Conservation (phyloP, 2,888 invertebrate genomes). For the Barypeithes pellucidus region DNA sequence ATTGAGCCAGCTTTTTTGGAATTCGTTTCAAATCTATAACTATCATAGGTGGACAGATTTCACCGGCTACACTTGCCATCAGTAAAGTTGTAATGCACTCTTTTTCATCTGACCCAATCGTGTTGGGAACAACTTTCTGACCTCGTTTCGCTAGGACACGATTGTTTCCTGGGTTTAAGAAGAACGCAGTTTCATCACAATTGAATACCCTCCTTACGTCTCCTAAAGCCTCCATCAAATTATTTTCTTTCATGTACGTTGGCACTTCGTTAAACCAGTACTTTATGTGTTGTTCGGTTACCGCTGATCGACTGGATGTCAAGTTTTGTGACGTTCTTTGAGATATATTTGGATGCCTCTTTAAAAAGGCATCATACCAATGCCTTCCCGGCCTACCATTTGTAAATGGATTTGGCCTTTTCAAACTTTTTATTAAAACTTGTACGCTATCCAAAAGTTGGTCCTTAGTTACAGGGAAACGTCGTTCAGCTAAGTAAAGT, state of each 20-base stretch:
- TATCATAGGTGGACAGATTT: neutral
- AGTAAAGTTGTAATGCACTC: neutral
- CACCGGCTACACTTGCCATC: neutral
- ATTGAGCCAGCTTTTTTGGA: slow-evolving; percentile 21
- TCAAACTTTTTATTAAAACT: slow-evolving; percentile 52
- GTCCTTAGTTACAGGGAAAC: too few species aligned
- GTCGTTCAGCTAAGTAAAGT: too few species aligned
- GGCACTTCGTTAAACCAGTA: slow-evolving; percentile 46
- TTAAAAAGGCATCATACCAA: slow-evolving; percentile 64
- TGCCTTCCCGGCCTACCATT: slow-evolving; percentile 63
- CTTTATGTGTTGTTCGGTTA: slow-evolving; percentile 33
- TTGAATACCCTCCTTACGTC: slow-evolving; percentile 44
- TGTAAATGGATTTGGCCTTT: slow-evolving; percentile 56
- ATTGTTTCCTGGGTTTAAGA: slow-evolving; percentile 51
- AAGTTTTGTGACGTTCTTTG: slow-evolving; percentile 60
- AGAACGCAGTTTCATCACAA: slow-evolving; percentile 54
- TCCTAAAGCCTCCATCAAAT: neutral
- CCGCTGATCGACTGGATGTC: slow-evolving; percentile 30
- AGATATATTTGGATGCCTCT: slow-evolving; percentile 62
- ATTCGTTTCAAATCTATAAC: neutral
- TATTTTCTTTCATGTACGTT: neutral
- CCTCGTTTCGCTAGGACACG: slow-evolving; percentile 52
- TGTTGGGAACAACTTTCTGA: slow-evolving; percentile 49
- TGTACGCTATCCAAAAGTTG: slow-evolving; percentile 9
- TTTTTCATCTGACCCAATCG: slow-evolving; percentile 26